Conservation (phyloP, 1,140 invertebrate species). For the Melanaphis sacchari region DNA sequence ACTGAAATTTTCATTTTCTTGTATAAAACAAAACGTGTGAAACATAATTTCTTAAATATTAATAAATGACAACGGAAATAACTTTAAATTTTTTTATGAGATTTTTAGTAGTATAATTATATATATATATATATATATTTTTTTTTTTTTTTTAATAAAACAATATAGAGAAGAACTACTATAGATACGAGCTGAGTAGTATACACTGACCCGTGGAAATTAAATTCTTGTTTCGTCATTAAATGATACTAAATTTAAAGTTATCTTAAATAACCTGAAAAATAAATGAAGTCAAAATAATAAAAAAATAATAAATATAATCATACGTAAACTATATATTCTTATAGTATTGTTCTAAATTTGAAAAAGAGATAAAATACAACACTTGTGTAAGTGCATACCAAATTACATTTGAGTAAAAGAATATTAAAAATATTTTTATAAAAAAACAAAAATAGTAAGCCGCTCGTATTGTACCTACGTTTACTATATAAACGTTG, state of each 20-base stretch:
- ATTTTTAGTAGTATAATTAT: background rate
- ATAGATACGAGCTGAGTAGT: no score
- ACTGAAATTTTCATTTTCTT: slow-evolving; percentile 26
- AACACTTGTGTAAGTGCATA: background rate
- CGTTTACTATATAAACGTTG: background rate
- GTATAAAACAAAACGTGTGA: background rate
- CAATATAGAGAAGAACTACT: background rate
- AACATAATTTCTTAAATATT: background rate
- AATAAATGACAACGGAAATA: background rate
- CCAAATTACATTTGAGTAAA: background rate
- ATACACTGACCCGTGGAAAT: background rate
- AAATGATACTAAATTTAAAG: background rate
- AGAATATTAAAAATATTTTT: background rate
- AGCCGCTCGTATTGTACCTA: no score
- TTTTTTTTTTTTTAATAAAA: background rate
- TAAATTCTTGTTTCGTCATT: background rate
- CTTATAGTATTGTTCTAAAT: background rate
- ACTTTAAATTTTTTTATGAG: background rate
- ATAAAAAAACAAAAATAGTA: background rate
- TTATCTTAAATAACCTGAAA: background rate
- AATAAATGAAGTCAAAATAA: background rate
- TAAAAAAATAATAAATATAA: background rate
- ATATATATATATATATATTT: background rate
- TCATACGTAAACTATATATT: background rate
- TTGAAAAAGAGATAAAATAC: slow-evolving; percentile 11